Base-by-base conservation (phyloP, 1,140 invertebrate species). In the Venturia canescens region DNA sequence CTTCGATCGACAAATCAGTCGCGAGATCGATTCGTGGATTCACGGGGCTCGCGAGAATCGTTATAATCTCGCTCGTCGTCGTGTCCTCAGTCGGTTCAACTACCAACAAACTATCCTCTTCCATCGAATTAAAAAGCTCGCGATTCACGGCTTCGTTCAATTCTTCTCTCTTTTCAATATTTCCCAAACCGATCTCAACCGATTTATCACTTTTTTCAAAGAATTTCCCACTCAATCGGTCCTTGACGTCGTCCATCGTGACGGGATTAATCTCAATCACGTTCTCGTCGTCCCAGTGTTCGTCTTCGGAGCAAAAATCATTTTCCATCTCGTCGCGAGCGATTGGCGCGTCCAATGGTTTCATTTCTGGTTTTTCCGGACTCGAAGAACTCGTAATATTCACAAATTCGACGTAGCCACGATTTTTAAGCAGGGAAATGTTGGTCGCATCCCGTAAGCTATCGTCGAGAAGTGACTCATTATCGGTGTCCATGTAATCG, bases 401-500 rank as follows among this genome's bases (percentile, higher is more conserved):
- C 0, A 95, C 94, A 84, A 95, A 95, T 79, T 95, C 93, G 66
- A 96, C 90, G 83, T 96, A 96, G 0, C 95, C 95, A 31, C 94
- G 93, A 88, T 96, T 95, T 71, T 93, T 93, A 11, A 94, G 69
- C 27, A 92, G 75, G 1, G 91, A 88, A 21, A 91, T 90, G 79
- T 94, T 94, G 7, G 91, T 91, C 0, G 92, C 91, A 15, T 93
- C 92, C 53, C 89, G 88, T 0, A 92, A 78, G 77, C 93, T 93
- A n/a, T 94, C 93, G 63, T 94, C 94, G 13, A 94, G 90, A 0
- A 92, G 50, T 44, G 92, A 90, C 88, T 95, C 95, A 0, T 94
- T 95, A 2, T 95, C 95, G 0, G 95, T 96, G 84, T 96, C 96
- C 95, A 96, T 96, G 81, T 94, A 97, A 85, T 96, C 95, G 72